A percentile compares a stretch with the other conserved stretches of the same genome.
These are phyloP conservation scores for Onychostoma macrolepis DNA, from an alignment of 2,113 vertebrate genomes.

Conservation along the genomic window DNA sequence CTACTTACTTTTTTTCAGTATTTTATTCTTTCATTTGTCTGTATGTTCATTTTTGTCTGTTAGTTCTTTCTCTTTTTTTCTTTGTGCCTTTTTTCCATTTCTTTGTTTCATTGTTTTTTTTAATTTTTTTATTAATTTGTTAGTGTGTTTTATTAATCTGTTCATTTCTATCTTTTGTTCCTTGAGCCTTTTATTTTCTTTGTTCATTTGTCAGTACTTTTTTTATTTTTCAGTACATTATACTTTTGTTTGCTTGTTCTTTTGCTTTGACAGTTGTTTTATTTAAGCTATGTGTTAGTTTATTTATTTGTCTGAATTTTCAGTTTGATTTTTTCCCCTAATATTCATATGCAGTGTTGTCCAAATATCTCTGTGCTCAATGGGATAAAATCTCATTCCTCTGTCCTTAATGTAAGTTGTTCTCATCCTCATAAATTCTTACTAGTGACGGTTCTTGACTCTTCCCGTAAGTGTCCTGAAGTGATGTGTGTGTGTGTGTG, in stretches of 20 bases:
- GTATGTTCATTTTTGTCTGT: neutral
- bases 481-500: neutral
- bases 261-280: neutral
- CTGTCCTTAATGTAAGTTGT: neutral
- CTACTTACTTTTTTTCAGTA: neutral
- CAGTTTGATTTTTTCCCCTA: neutral
- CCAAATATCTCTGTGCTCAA: neutral
- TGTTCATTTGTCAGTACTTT: neutral
- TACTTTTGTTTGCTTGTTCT: neutral
- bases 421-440: constrained; percentile 36
- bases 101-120: neutral
- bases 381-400: neutral
- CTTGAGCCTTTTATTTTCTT: neutral
- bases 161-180: neutral
- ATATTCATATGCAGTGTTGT: neutral
- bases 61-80: no score
- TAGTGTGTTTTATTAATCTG: neutral
- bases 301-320: neutral
- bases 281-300: neutral
- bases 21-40: neutral
- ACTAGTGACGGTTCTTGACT: constrained; percentile 6
- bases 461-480: neutral
- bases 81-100: neutral
- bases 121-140: neutral
- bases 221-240: neutral